phyloP scores from a whole-genome alignment of 2,113 vertebrate species.

The Platysteira castanea region DNA sequence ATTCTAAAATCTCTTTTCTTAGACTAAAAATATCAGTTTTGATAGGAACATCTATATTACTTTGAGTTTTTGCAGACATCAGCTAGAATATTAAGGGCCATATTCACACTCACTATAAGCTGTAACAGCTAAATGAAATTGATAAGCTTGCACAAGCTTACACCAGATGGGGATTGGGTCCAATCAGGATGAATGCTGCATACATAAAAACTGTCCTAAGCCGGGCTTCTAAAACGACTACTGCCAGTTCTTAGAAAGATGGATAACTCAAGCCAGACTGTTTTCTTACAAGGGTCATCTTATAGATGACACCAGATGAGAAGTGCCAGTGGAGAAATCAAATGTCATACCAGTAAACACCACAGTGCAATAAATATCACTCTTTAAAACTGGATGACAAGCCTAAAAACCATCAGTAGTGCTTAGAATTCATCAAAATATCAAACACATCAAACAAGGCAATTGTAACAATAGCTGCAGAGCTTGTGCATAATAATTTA shows the following conservation, averaged over 20 bases:
- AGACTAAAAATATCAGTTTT: not conserved
- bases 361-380: not conserved
- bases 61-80: slow-evolving; percentile 6
- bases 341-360: not conserved
- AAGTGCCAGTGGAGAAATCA: not conserved
- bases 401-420: not conserved
- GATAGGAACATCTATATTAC: not conserved
- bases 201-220: not conserved
- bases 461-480: not conserved
- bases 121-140: not conserved
- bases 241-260: not conserved
- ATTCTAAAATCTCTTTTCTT: not conserved
- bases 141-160: not conserved
- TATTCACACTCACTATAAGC: not conserved
- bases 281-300: not conserved
- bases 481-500: not conserved
- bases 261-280: not conserved
- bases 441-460: not conserved
- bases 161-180: not conserved
- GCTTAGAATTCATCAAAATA: not conserved
- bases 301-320: not conserved
- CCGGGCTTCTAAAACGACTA: not conserved
- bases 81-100: slow-evolving; percentile 3
- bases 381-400: not conserved
- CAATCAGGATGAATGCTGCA: not conserved